phyloP scores from a whole-genome alignment of 2,888 invertebrate species.

The Brenthis ino region DNA sequence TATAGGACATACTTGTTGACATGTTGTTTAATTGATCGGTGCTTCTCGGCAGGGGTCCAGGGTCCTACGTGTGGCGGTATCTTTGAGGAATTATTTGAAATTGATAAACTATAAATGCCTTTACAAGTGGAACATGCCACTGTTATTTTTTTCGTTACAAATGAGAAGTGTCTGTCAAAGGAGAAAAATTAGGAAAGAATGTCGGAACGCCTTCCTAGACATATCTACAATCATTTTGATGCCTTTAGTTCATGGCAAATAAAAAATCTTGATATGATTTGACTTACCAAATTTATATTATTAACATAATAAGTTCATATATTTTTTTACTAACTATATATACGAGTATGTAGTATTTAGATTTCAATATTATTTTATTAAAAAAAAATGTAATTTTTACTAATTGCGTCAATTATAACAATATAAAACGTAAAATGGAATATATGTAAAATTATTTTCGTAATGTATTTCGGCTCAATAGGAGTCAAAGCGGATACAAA shows the following conservation, averaged over 20 bases:
- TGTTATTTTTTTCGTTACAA: conserved; percentile 64
- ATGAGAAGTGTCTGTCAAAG: conserved; percentile 53
- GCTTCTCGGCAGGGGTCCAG: conserved; percentile 77
- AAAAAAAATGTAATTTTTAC: neutral
- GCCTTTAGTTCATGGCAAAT: conserved; percentile 2
- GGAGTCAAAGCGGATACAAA: conserved; percentile 63
- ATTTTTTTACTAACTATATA: neutral
- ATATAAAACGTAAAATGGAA: neutral
- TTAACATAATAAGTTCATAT: neutral
- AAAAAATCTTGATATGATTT: conserved; percentile 7
- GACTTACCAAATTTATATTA: conserved; percentile 2
- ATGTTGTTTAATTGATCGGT: conserved; percentile 82
- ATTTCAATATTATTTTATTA: neutral
- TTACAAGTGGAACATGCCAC: conserved; percentile 78
- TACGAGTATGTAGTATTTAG: neutral
- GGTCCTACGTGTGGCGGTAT: conserved; percentile 70
- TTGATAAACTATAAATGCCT: conserved; percentile 79
- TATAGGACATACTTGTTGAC: conserved; percentile 81
- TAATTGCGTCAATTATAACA: neutral
- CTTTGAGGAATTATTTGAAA: conserved; percentile 79
- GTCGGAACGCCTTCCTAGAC: conserved; percentile 27
- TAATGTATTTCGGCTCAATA: conserved; percentile 59
- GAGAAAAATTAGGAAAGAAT: conserved; percentile 40
- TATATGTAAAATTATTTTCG: conserved; percentile 39
- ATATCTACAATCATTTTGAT: conserved; percentile 17